Evolutionary conservation across 2,888 invertebrate species (phyloP).

Genomic region (Lasiommata megera): DNA sequence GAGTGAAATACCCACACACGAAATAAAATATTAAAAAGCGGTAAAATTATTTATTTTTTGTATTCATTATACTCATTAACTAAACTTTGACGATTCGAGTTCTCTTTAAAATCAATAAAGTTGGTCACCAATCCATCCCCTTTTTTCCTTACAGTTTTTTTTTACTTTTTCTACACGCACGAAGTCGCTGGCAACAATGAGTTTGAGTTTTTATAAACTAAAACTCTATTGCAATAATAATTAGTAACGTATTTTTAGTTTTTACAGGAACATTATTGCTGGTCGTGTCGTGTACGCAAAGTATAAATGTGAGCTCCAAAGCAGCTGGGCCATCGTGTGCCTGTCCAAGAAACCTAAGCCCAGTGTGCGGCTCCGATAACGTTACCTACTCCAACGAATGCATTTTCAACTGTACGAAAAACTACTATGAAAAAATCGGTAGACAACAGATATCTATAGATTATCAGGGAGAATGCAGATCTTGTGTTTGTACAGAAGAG

Average conservation of each 20-base stretch:
- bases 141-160: too few species aligned
- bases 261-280: constrained; percentile 13
- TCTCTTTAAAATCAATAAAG: too few species aligned
- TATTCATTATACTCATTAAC: too few species aligned
- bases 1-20: too few species aligned
- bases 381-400: constrained; percentile 31
- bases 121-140: too few species aligned
- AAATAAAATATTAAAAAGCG: too few species aligned
- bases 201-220: too few species aligned
- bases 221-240: too few species aligned
- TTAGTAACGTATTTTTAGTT: background rate
- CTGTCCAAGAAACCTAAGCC: constrained; percentile 22
- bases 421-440: constrained; percentile 12
- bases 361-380: constrained; percentile 32
- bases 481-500: constrained; percentile 30
- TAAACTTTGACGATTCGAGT: too few species aligned
- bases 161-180: too few species aligned
- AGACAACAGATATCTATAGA: constrained; percentile 12
- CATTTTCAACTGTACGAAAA: constrained; percentile 27
- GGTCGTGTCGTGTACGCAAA: constrained; percentile 1
- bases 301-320: background rate
- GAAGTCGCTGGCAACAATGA: too few species aligned
- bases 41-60: too few species aligned
- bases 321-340: constrained; percentile 7
- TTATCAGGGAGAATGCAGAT: constrained; percentile 24